Base-by-base conservation (phyloP, 2,113 vertebrate genomes). In the Tiliqua scincoides region DNA sequence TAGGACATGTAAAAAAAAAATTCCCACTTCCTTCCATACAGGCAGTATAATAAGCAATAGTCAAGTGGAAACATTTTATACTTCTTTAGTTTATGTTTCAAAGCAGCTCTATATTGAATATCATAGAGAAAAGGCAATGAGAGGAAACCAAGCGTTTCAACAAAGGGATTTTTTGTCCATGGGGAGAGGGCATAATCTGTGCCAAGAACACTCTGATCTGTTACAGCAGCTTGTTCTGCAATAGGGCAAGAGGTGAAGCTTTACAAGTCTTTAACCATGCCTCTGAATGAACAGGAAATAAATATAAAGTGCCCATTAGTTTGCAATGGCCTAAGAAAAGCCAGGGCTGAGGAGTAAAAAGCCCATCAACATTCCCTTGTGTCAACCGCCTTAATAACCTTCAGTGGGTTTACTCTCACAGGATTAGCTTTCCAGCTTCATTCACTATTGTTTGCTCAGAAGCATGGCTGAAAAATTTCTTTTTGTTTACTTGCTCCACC, bases 231-330 rank as follows among this genome's bases (percentile, higher is more conserved):
- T 89, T 86, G 43, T 27, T 88, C 91, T 89, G 63, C 52, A 74
- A 27, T 81, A 84, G 87, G 8, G 52, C 87, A 82, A 79, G 83
- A 84, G 76, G 78, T 21, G 82, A 82, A 89, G 18, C 77, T 65
- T 35, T 61, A 76, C 79, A 83, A 75, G 75, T 81, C 10, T 75
- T 91, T 62, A 67, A 21, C 43, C 23, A 88, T n/a, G 23, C 25
- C 85, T 87, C 84, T 90, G 83, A 86, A 89, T 78, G 62, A 0
- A 0, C 89, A 92, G 92, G 82, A 87, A 94, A 85, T 21, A 87
- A 93, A 88, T 92, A 88, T 72, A 30, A 88, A 92, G 87, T 70
- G 81, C 70, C 87, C 85, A 89, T 89, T 87, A 89, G 87, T 85
- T 63, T 89, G 87, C 37, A 70, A 35, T 81, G 83, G 75, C 6